phyloP scores from a whole-genome alignment of 2,888 invertebrate genomes.

The Endomychus coccineus region DNA sequence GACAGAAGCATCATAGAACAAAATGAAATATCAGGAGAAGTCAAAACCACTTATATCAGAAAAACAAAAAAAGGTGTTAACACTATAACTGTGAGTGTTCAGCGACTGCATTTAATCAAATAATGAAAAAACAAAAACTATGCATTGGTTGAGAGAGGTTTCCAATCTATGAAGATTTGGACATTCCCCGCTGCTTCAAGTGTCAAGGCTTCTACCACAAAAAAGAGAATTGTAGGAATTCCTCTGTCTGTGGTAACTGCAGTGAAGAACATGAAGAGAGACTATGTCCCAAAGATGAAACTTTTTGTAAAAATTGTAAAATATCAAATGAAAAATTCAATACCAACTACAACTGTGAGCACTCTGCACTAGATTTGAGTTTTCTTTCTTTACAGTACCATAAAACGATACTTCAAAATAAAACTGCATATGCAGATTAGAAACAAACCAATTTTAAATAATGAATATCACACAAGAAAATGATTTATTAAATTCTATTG shows the following conservation, averaged over 20 bases:
- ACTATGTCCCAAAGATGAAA: neutral
- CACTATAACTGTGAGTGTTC: neutral
- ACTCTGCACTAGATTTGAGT: too few species aligned
- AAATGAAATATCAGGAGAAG: too few species aligned
- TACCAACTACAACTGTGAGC: too few species aligned
- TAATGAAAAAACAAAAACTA: neutral
- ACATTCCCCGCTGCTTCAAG: neutral
- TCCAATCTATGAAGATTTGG: neutral
- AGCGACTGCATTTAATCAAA: neutral
- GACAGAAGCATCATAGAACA: too few species aligned
- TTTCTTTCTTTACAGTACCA: too few species aligned
- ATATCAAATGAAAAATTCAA: too few species aligned
- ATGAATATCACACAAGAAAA: too few species aligned
- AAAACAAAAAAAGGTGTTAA: neutral
- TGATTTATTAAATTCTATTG: too few species aligned
- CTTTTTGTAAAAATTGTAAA: neutral
- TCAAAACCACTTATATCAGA: neutral
- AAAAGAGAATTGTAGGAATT: neutral
- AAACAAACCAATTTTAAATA: too few species aligned
- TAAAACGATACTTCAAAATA: too few species aligned
- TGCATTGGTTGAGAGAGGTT: neutral
- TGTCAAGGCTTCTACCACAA: neutral
- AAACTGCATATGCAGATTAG: too few species aligned
- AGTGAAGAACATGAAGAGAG: neutral
- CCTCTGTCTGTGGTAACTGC: neutral